Conservation (phyloP, 2,113 vertebrate species). For the Xenopus laevis region DNA sequence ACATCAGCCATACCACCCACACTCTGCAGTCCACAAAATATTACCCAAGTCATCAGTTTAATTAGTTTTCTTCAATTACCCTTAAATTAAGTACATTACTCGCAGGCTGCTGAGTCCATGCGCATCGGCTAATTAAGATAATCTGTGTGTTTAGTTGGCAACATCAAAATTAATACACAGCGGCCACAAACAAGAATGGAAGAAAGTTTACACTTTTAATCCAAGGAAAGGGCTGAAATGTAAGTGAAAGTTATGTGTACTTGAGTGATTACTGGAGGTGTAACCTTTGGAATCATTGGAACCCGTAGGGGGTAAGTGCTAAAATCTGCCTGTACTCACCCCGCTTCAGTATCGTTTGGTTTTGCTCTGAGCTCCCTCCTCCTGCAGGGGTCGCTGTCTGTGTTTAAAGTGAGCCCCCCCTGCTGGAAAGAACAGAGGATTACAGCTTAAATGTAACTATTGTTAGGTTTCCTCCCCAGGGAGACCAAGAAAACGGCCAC, state of each 20-base stretch:
- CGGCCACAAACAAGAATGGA: constrained; percentile 10
- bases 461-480: too few relatives aligned
- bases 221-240: too few relatives aligned
- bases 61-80: constrained; percentile 34
- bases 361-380: too few relatives aligned
- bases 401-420: too few relatives aligned
- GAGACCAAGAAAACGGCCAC: too few relatives aligned
- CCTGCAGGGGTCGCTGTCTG: too few relatives aligned
- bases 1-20: not conserved
- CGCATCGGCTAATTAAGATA: constrained; percentile 38
- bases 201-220: too few relatives aligned
- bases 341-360: not conserved
- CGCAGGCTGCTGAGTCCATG: constrained; percentile 17
- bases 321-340: too few relatives aligned
- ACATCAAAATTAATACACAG: constrained; percentile 40
- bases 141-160: constrained; percentile 26
- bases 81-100: constrained; percentile 38
- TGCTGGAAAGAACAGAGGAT: not conserved
- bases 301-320: too few relatives aligned
- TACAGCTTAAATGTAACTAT: too few relatives aligned
- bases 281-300: not conserved
- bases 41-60: constrained; percentile 35
- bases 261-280: too few relatives aligned
- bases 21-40: constrained; percentile 26
- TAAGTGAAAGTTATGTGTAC: too few relatives aligned